Base-by-base conservation (phyloP, 2,113 vertebrate species). In the Vidua chalybeata region DNA sequence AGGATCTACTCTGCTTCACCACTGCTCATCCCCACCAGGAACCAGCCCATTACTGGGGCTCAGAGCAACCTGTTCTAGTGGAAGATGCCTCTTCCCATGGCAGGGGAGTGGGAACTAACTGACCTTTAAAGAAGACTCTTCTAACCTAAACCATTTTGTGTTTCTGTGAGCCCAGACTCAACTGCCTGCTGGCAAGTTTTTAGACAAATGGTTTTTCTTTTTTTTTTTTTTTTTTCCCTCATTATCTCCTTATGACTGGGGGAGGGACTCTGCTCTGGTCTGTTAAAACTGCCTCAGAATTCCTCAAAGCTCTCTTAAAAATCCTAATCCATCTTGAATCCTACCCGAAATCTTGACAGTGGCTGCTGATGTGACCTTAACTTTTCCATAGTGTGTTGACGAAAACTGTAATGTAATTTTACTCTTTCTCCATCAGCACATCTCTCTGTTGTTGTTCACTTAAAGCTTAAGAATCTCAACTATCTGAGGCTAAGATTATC, bases 381-480 rank as follows among this genome's bases (percentile, higher is more conserved):
- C 45, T 85, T 90, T 46, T 66, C 28, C 7, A 41, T 39, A 27
- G 9, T 18, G 43, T 27, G 21, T 24, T 46, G 82, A 71, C 0
- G 0, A 75, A 89, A 82, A 55, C 1, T 19, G 26, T 39, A 26
- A 13, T 46, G 59, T 27, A 68, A 74, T 89, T 81, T 90, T 59
- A 74, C 71, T 94, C 64, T 67, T 12, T 35, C 27, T 81, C 56
- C 35, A 74, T 9, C 52, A 67, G 46, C 51, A 58, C 4, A 23
- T 37, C 59, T 79, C 19, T 46, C 59, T 82, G 24, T 19, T 73
- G 58, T 35, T 82, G 22, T 85, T 87, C 76, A 76, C 55, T 58
- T 88, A 21, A 88, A 66, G 31, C 33, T 80, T 55, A 86, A 77
- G 76, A 51, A 92, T 93, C 68, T 74, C 82, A 77, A 10, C 85